Conservation (phyloP, 2,888 invertebrate genomes). For the Drosophila parthenogenetica region DNA sequence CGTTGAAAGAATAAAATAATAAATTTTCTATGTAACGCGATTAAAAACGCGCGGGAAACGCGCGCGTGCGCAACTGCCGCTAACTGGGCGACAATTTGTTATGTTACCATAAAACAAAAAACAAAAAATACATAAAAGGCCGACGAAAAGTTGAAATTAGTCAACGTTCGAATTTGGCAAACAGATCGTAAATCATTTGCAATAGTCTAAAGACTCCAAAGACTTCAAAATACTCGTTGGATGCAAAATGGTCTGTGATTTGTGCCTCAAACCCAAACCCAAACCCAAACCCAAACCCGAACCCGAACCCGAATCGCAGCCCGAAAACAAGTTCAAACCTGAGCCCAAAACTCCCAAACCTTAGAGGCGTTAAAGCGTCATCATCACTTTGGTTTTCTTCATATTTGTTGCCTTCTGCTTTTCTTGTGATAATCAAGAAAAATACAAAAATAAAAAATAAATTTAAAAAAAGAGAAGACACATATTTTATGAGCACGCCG, state of each 20-base stretch:
- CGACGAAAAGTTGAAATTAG: constrained; percentile 61
- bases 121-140: not conserved
- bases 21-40: not conserved
- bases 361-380: constrained; percentile 43
- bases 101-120: constrained; percentile 35
- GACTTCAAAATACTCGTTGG: constrained; percentile 1
- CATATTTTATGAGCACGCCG: constrained; percentile 63
- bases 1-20: not conserved
- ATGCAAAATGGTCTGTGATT: constrained; percentile 48
- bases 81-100: constrained; percentile 48
- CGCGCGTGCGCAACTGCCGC: constrained; percentile 46
- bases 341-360: constrained; percentile 6
- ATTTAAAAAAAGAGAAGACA: constrained; percentile 42
- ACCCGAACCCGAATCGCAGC: not conserved
- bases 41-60: constrained; percentile 31
- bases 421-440: constrained; percentile 54
- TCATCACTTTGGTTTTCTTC: constrained; percentile 29
- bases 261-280: constrained; percentile 31
- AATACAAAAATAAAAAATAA: constrained; percentile 21
- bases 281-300: constrained; percentile 3
- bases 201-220: constrained; percentile 24
- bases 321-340: constrained; percentile 2
- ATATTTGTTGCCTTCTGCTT: constrained; percentile 18
- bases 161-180: constrained; percentile 73
- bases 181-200: constrained; percentile 70